Percentiles rank a stretch among this genome's conserved stretches.
Evolutionary conservation across 2,113 vertebrate genomes (phyloP).

Genomic region (Arizona elegans): DNA sequence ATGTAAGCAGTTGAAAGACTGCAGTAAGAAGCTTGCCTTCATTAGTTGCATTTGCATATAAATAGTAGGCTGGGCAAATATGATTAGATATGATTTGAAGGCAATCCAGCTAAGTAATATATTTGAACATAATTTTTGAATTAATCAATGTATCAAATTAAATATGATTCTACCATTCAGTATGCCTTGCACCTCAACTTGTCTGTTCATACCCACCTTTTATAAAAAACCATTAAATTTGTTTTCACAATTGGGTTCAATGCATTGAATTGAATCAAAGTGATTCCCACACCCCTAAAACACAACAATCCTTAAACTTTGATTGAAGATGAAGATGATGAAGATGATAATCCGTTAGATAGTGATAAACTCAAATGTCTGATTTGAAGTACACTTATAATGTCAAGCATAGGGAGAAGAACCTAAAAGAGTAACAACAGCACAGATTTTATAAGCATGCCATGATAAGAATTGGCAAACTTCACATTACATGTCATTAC

Average conservation of each 20-base stretch:
- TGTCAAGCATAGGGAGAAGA: constrained; percentile 21
- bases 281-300: background rate
- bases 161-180: background rate
- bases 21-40: background rate
- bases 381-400: constrained; percentile 48
- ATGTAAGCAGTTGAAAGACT: background rate
- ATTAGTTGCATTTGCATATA: background rate
- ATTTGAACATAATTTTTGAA: background rate
- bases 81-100: background rate
- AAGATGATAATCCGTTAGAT: constrained; percentile 4
- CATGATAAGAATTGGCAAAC: constrained; percentile 50
- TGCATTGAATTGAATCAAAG: background rate
- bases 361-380: constrained; percentile 40
- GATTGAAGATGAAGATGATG: background rate
- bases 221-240: background rate
- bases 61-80: background rate
- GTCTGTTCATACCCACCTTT: background rate
- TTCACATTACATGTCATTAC: constrained; percentile 52
- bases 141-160: background rate
- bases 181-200: background rate
- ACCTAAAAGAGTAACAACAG: constrained; percentile 48
- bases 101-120: background rate
- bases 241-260: background rate
- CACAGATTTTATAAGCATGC: constrained; percentile 28
- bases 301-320: background rate